Conservation (phyloP, 2,113 vertebrate genomes). For the Atlantisia rogersi region DNA sequence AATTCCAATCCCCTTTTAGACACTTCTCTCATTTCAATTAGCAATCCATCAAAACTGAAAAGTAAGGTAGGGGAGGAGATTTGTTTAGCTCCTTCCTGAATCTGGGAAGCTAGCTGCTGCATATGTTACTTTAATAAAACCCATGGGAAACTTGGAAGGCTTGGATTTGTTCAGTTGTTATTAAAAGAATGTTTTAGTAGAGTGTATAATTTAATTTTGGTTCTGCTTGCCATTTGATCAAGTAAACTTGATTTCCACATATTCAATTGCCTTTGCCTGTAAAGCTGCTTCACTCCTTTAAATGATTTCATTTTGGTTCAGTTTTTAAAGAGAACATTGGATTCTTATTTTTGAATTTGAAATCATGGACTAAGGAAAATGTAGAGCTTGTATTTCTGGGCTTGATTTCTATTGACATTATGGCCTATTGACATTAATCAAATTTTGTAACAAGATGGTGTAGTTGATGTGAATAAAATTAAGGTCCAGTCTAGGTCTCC, state of each 20-base stretch:
- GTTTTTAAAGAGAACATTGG: background rate
- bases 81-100: background rate
- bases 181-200: slow-evolving; percentile 52
- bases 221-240: slow-evolving; percentile 48
- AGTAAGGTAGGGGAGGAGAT: slow-evolving; percentile 8
- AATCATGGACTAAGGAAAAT: background rate
- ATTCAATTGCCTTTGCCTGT: background rate
- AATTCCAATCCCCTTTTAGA: slow-evolving; percentile 16
- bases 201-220: slow-evolving; percentile 43
- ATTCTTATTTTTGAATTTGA: background rate
- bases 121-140: slow-evolving; percentile 47
- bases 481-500: background rate
- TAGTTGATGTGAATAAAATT: background rate
- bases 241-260: slow-evolving; percentile 38
- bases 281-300: slow-evolving; percentile 34
- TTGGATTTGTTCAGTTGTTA: slow-evolving; percentile 35
- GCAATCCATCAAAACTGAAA: slow-evolving; percentile 48
- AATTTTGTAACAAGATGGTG: background rate
- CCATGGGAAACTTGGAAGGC: background rate
- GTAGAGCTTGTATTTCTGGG: background rate
- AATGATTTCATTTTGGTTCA: slow-evolving; percentile 31
- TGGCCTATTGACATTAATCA: background rate
- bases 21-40: slow-evolving; percentile 61
- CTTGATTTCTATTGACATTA: background rate
- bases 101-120: slow-evolving; percentile 11